phyloP scores from a whole-genome alignment of 92 coral and sea anemone species.

The Phymanthus crucifer region DNA sequence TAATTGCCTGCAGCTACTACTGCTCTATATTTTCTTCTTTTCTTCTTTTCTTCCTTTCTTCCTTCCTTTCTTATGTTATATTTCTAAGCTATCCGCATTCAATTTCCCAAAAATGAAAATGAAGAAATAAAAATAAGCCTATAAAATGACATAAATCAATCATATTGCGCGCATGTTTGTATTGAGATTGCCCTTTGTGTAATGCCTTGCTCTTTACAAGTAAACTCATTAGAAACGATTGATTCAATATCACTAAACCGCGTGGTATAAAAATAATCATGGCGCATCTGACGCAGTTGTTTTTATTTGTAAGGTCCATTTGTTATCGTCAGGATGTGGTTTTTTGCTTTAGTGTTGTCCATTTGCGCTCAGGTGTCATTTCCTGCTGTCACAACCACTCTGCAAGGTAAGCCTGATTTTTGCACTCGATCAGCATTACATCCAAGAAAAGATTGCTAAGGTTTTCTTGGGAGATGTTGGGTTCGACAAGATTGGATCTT shows the following conservation, averaged over 20 bases:
- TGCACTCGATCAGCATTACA: too few relatives aligned
- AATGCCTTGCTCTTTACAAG: not conserved
- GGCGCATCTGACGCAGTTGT: not conserved
- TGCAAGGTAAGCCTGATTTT: constrained; percentile 1
- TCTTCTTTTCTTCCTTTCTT: too few relatives aligned
- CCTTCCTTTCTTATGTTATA: too few relatives aligned
- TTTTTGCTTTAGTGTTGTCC: not conserved
- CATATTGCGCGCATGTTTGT: not conserved
- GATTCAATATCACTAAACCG: not conserved
- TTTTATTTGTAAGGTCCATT: not conserved
- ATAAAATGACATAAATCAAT: too few relatives aligned
- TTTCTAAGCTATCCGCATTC: too few relatives aligned
- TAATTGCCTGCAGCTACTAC: too few relatives aligned
- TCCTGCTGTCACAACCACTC: not conserved
- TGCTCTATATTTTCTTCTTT: too few relatives aligned
- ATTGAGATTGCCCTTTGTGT: not conserved
- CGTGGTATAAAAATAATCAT: not conserved
- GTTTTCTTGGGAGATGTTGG: too few relatives aligned
- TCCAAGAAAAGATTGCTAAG: too few relatives aligned
- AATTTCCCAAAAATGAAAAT: too few relatives aligned
- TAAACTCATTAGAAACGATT: not conserved
- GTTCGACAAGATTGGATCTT: too few relatives aligned
- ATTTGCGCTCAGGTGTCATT: not conserved
- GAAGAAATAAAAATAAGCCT: too few relatives aligned
- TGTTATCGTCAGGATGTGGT: not conserved